A percentile compares a stretch with the other conserved stretches of the same genome.
These are phyloP conservation scores for Cataglyphis albicans DNA, from an alignment of 2,888 invertebrate species.

Conservation along the genomic window DNA sequence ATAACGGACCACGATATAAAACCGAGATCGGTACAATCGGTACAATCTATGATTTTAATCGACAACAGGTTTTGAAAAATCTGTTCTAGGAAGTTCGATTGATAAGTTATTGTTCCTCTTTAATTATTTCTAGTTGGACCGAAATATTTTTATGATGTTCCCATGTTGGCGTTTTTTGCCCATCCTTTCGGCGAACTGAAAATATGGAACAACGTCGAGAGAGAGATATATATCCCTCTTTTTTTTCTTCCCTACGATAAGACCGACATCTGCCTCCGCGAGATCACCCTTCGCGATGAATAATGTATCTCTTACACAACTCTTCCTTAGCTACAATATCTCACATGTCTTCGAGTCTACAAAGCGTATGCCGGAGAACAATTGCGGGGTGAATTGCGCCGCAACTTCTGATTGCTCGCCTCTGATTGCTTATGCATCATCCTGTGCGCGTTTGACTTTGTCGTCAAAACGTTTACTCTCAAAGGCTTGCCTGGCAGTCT, in stretches of 20 bases:
- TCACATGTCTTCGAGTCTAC: not conserved
- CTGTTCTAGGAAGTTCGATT: constrained; percentile 68
- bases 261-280: not conserved
- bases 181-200: constrained; percentile 51
- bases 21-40: not conserved
- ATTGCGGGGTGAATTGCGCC: not conserved
- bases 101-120: constrained; percentile 65
- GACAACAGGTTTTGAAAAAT: constrained; percentile 45
- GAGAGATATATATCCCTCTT: not conserved
- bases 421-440: constrained; percentile 37
- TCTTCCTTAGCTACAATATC: not conserved
- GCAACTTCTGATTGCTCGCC: not conserved
- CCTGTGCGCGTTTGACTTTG: constrained; percentile 68
- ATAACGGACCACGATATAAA: not conserved
- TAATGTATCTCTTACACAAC: constrained; percentile 17
- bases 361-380: not conserved
- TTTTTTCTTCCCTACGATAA: not conserved
- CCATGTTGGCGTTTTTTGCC: constrained; percentile 61
- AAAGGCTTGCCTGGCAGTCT: not conserved
- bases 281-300: not conserved
- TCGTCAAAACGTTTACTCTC: constrained; percentile 22
- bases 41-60: constrained; percentile 29
- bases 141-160: constrained; percentile 66
- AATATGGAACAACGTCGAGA: constrained; percentile 18
- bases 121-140: constrained; percentile 73